phyloP scores from a whole-genome alignment of 2,888 invertebrate genomes.

The Epiblema foenella region DNA sequence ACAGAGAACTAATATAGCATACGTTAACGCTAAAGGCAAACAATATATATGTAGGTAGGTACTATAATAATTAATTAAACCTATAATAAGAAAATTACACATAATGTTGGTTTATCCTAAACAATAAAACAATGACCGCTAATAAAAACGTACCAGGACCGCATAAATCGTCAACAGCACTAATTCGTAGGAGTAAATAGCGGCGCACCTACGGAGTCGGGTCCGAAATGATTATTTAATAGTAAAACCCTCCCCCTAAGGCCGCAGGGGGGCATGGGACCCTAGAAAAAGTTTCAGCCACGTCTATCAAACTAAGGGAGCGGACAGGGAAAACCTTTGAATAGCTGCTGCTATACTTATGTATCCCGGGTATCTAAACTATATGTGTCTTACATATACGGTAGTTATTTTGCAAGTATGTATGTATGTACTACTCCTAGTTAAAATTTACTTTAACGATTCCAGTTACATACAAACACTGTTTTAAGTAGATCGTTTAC shows the following conservation, averaged over 20 bases:
- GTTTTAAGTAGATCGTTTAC: too few species aligned
- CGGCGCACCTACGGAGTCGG: slow-evolving; percentile 66
- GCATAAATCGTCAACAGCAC: slow-evolving; percentile 54
- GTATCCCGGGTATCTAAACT: slow-evolving; percentile 20
- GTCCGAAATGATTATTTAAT: slow-evolving; percentile 79
- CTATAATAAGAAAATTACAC: too few species aligned
- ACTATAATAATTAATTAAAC: too few species aligned
- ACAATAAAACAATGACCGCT: slow-evolving; percentile 31
- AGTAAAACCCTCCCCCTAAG: slow-evolving; percentile 68
- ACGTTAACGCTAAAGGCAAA: too few species aligned
- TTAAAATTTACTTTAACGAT: too few species aligned
- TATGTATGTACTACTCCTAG: too few species aligned
- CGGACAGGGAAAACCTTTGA: slow-evolving; percentile 59
- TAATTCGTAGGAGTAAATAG: slow-evolving; percentile 70
- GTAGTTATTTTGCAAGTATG: background rate
- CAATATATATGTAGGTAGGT: too few species aligned
- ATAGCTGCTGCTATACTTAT: slow-evolving; percentile 51
- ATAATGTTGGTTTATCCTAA: background rate
- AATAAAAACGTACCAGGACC: slow-evolving; percentile 49
- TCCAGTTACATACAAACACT: too few species aligned
- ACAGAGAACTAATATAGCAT: too few species aligned
- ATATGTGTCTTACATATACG: background rate
- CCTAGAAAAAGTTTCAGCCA: slow-evolving; percentile 78
- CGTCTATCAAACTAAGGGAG: slow-evolving; percentile 74
- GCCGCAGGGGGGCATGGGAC: slow-evolving; percentile 69